phyloP scores from a whole-genome alignment of 2,797 vertebrate genomes.

The Tenualosa thibaudeaui region DNA sequence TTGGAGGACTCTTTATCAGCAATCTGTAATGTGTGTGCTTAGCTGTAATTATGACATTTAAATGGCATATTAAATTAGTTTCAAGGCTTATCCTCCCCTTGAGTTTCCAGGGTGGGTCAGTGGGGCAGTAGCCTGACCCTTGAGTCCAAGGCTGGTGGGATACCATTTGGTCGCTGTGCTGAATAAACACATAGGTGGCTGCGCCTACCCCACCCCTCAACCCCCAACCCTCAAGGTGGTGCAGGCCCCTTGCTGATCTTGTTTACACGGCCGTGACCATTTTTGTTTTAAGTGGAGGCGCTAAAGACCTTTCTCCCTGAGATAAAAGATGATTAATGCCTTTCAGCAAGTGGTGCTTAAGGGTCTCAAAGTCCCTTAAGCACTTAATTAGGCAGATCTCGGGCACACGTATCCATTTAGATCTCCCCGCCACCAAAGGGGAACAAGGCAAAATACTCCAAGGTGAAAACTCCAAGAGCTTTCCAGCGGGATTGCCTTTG shows the following conservation, averaged over 20 bases:
- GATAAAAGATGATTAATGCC: slow-evolving; percentile 77
- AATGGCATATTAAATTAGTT: not conserved
- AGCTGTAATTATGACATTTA: slow-evolving; percentile 1
- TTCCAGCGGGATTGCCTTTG: slow-evolving; percentile 62
- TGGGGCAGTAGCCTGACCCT: not conserved
- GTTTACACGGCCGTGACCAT: slow-evolving; percentile 69
- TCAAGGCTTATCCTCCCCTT: not conserved
- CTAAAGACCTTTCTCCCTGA: slow-evolving; percentile 69
- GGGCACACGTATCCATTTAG: slow-evolving; percentile 61
- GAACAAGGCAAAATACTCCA: slow-evolving; percentile 46
- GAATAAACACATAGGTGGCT: slow-evolving; percentile 77
- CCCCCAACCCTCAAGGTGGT: slow-evolving; percentile 48
- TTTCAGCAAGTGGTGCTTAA: slow-evolving; percentile 72
- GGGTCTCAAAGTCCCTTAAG: slow-evolving; percentile 68
- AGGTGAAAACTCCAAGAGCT: slow-evolving; percentile 53
- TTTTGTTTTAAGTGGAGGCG: slow-evolving; percentile 72
- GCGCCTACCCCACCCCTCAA: not conserved
- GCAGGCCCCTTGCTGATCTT: slow-evolving; percentile 66
- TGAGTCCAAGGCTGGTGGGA: not conserved
- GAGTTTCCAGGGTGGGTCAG: not conserved
- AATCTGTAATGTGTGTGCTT: not conserved
- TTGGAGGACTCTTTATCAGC: not conserved
- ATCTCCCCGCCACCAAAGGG: slow-evolving; percentile 57
- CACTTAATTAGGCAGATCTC: slow-evolving; percentile 72
- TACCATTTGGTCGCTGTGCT: slow-evolving; percentile 73